Evolutionary conservation across 2,888 invertebrate genomes (phyloP).

Genomic region (Xanthia icteritia): DNA sequence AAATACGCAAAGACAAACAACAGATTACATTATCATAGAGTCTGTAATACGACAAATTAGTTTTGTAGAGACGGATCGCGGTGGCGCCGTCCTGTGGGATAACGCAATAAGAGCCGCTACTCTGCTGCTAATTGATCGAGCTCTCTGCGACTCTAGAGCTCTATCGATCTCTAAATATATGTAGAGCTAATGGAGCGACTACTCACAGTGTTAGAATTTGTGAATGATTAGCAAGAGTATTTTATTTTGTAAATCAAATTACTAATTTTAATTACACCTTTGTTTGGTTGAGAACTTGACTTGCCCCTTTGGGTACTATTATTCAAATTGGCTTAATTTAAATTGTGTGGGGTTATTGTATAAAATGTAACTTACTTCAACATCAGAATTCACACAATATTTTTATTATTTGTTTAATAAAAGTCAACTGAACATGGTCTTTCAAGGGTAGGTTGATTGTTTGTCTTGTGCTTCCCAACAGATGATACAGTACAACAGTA

Average conservation of each 20-base stretch:
- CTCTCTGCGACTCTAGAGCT: constrained; percentile 54
- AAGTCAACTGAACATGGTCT: neutral
- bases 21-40: constrained; percentile 59
- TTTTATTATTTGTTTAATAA: too few species aligned
- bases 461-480: neutral
- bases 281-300: neutral
- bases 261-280: neutral
- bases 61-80: constrained; percentile 63
- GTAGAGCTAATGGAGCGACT: constrained; percentile 32
- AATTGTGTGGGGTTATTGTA: neutral
- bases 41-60: constrained; percentile 62
- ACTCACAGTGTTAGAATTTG: neutral
- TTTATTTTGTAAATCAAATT: neutral
- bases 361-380: neutral
- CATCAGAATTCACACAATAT: neutral
- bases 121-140: constrained; percentile 66
- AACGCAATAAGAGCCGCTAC: constrained; percentile 66
- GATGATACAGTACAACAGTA: neutral
- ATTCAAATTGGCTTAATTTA: too few species aligned
- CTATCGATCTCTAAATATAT: constrained; percentile 40
- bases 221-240: neutral
- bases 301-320: neutral
- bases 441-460: neutral
- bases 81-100: constrained; percentile 59
- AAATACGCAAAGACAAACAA: constrained; percentile 32